These are phyloP conservation scores for Trachymyrmex cornetzi DNA, from an alignment of 1,140 invertebrate species.

Conservation along the genomic window DNA sequence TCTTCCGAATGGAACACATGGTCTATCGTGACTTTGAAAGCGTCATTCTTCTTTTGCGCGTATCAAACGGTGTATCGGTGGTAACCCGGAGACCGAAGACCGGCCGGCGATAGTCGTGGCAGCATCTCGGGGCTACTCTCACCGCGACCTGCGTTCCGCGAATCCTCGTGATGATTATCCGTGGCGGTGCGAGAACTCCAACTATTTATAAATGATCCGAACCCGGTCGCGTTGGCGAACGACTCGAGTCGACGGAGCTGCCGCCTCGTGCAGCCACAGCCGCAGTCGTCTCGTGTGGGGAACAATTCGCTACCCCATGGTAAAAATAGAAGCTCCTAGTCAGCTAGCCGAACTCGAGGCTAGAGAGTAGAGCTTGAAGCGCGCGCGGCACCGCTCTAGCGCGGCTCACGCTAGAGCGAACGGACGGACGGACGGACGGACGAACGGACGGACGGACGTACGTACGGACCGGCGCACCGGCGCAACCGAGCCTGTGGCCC, in stretches of 20 bases:
- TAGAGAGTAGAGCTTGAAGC: slow-evolving; percentile 73
- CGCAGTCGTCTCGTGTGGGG: slow-evolving; percentile 69
- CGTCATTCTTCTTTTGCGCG: not conserved
- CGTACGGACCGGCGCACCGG: slow-evolving; percentile 46
- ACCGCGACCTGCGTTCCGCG: slow-evolving; percentile 45
- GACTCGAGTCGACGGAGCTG: slow-evolving; percentile 70
- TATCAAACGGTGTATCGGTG: not conserved
- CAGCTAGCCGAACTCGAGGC: slow-evolving; percentile 80
- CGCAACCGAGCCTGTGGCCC: not conserved
- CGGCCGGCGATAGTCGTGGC: slow-evolving; percentile 1
- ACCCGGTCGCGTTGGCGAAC: slow-evolving; percentile 84
- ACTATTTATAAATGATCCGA: slow-evolving; percentile 85
- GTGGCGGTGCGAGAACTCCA: slow-evolving; percentile 73
- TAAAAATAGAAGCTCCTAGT: slow-evolving; percentile 86
- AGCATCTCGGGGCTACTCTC: slow-evolving; percentile 24
- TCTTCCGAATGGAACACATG: not conserved
- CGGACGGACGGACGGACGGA: slow-evolving; percentile 31
- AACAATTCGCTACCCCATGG: slow-evolving; percentile 85
- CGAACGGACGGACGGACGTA: slow-evolving; percentile 30
- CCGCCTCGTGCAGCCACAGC: slow-evolving; percentile 59
- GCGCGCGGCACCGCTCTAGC: slow-evolving; percentile 70
- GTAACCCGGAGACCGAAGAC: not conserved
- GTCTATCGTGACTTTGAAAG: not conserved
- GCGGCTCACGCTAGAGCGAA: slow-evolving; percentile 65
- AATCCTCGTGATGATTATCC: slow-evolving; percentile 75